Conservation (phyloP, 2,797 vertebrate species). For the Melanotaenia boesemani region DNA sequence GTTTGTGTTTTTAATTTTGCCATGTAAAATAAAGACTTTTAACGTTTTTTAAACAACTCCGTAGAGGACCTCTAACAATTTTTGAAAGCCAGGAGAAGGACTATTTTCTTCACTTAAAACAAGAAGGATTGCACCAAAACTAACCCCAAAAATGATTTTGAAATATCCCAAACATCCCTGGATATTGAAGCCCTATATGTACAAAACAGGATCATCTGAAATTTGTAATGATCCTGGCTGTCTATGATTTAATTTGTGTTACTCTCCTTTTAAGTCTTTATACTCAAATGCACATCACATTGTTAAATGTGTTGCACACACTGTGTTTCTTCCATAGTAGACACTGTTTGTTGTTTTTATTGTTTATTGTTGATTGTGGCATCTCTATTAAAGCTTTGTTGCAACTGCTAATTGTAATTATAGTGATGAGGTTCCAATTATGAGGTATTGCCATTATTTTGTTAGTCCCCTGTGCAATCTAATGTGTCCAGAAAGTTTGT, state of each 20-base stretch:
- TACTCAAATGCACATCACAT: not conserved
- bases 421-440: not conserved
- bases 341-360: not conserved
- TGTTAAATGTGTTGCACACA: not conserved
- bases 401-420: conserved; percentile 27
- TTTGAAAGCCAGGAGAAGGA: no score
- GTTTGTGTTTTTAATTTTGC: no score
- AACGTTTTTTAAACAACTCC: no score
- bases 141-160: not conserved
- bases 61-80: no score
- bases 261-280: not conserved
- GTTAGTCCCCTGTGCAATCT: conserved; percentile 6
- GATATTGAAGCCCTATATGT: not conserved
- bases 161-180: not conserved
- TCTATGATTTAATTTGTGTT: not conserved
- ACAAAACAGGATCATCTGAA: not conserved
- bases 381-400: not conserved
- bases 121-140: not conserved
- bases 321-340: not conserved
- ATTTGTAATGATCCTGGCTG: not conserved
- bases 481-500: conserved; percentile 20
- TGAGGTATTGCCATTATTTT: conserved; percentile 12
- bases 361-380: not conserved
- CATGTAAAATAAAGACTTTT: no score
- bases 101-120: no score